These are phyloP conservation scores for Planococcus citri DNA, from an alignment of 1,140 invertebrate species.

Conservation along the genomic window DNA sequence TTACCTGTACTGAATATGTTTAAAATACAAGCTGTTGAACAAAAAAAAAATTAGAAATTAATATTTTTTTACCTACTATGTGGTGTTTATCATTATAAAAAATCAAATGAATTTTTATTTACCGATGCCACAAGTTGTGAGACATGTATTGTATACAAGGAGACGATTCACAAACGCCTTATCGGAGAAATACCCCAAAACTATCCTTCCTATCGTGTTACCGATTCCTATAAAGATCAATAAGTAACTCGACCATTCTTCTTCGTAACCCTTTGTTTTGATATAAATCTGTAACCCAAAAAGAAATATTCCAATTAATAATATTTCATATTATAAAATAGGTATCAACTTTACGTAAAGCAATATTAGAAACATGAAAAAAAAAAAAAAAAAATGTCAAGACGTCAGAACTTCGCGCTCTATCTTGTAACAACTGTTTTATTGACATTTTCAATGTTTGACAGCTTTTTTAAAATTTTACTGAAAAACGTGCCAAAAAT, in stretches of 20 bases:
- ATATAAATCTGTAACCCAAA: conserved; percentile 4
- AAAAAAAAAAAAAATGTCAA: too few relatives aligned
- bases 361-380: too few relatives aligned
- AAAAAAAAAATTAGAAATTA: background rate
- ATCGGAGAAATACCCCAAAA: conserved; percentile 73
- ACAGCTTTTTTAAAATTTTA: too few relatives aligned
- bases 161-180: conserved; percentile 78
- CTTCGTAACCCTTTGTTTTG: background rate
- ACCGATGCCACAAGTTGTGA: conserved; percentile 73
- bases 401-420: too few relatives aligned
- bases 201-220: conserved; percentile 75
- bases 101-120: too few relatives aligned
- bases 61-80: background rate
- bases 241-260: conserved; percentile 43
- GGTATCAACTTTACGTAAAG: too few relatives aligned
- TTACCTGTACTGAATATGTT: background rate
- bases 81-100: too few relatives aligned
- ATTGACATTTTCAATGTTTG: too few relatives aligned
- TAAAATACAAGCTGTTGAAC: background rate
- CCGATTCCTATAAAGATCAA: conserved; percentile 69
- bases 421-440: too few relatives aligned
- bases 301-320: conserved; percentile 11
- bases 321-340: background rate
- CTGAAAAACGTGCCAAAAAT: too few relatives aligned
- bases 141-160: conserved; percentile 72